A percentile compares a stretch with the other conserved stretches of the same genome.
Evolutionary conservation across 2,888 invertebrate species (phyloP).

Genomic region (Brachypalpus laphriformis): DNA sequence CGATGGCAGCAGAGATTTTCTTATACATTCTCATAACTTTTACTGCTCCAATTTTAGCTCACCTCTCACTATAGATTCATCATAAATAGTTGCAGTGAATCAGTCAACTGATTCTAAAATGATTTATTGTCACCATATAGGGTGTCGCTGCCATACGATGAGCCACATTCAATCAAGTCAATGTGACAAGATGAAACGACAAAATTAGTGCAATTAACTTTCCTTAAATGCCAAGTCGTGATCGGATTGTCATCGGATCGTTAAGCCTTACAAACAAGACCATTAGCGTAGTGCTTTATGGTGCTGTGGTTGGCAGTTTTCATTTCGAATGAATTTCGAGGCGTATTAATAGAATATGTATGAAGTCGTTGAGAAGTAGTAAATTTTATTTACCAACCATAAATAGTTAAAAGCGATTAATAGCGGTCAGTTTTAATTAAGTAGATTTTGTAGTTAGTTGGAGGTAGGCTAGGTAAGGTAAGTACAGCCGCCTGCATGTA

Average conservation of each 20-base stretch:
- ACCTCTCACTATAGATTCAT: not conserved
- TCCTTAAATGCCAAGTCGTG: slow-evolving; percentile 32
- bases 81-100: not conserved
- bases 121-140: slow-evolving; percentile 1
- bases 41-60: slow-evolving; percentile 11
- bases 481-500: too few species aligned
- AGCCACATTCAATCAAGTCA: not conserved
- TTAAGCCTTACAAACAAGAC: not conserved
- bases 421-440: slow-evolving; percentile 28
- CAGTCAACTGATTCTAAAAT: not conserved
- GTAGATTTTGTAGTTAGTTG: not conserved
- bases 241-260: slow-evolving; percentile 23
- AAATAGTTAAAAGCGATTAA: slow-evolving; percentile 36
- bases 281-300: slow-evolving; percentile 18
- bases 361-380: not conserved
- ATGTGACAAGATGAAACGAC: slow-evolving; percentile 46
- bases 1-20: not conserved
- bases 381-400: too few species aligned
- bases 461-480: too few species aligned
- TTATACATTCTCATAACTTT: too few species aligned
- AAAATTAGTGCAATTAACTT: slow-evolving; percentile 56
- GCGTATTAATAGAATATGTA: not conserved
- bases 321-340: slow-evolving; percentile 39
- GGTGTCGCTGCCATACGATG: not conserved
- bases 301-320: not conserved